Base-by-base conservation (phyloP, 2,888 invertebrate species). In the Xylocampa areola region DNA sequence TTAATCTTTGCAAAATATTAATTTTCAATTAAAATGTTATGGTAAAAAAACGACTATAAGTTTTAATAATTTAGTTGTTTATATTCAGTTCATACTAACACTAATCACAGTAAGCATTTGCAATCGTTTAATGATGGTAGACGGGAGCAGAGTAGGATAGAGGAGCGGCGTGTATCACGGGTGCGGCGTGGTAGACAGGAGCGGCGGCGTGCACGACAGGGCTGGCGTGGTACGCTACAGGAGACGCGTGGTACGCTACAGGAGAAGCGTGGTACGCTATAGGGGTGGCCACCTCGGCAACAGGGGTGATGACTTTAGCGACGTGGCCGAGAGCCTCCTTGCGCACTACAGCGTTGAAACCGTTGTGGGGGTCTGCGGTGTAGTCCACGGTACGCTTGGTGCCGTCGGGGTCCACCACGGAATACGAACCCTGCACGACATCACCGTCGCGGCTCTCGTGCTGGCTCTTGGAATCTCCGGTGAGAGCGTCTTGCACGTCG, bases 331-430 rank as follows among this genome's bases (percentile, higher is more conserved):
- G 76, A 32, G 92, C 86, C 62, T 91, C 91, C 65, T 80, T 89
- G 79, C 82, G 89, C 4, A 94, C 94, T 23, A 94, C 91, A 30
- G 94, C 94, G 78, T 94, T 94, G 84, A 94, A 94, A 37, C 94
- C 94, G 58, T 93, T 90, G 73, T 91, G 82, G 21, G 84, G 82
- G 71, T 94, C 94, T 36, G 94, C 93, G 53, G 90, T 91, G 85
- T 94, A 94, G 59, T 94, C 93, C 2, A 94, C 94, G 43, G 87
- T 92, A 65, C 94, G 90, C 79, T 86, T 89, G 73, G 87, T 90
- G 67, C 94, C 94, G 66, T 94, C 94, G 48, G 94, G 84, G 62
- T 94, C 94, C 30, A 86, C 85, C 7, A 94, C 83, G 47, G 93
- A 92, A 85, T 94, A 94, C 48, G 91, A 90, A 45, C 94, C 94